Evolutionary conservation across 2,888 invertebrate species (phyloP).

Genomic region (Eupithecia pulchellata): DNA sequence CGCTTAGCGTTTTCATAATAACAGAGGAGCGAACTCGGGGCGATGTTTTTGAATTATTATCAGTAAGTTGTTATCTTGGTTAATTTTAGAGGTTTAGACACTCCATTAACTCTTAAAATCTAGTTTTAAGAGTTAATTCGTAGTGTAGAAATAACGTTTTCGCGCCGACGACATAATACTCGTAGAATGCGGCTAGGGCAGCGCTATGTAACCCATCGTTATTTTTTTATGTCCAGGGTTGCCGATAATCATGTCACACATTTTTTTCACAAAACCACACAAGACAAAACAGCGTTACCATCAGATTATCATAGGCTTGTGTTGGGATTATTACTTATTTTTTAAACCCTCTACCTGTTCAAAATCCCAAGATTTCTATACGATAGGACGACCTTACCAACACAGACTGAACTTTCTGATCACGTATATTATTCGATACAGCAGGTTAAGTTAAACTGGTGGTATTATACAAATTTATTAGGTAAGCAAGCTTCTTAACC

Average conservation of each 20-base stretch:
- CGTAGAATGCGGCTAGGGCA: neutral
- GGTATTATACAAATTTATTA: slow-evolving; percentile 76
- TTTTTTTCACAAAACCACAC: slow-evolving; percentile 83
- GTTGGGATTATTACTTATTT: slow-evolving; percentile 84
- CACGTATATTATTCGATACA: neutral
- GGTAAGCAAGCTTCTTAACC: slow-evolving; percentile 83
- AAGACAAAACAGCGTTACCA: slow-evolving; percentile 85
- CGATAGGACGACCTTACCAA: slow-evolving; percentile 68
- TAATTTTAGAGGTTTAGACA: no score
- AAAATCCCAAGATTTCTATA: slow-evolving; percentile 67
- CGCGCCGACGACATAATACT: no score
- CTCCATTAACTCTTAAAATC: no score
- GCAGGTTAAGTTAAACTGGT: slow-evolving; percentile 53
- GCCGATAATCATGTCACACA: slow-evolving; percentile 84
- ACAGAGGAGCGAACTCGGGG: no score
- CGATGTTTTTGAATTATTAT: no score
- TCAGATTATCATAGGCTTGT: slow-evolving; percentile 83
- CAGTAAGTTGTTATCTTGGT: no score
- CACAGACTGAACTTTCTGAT: slow-evolving; percentile 50
- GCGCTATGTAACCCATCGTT: slow-evolving; percentile 59
- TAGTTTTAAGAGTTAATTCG: no score
- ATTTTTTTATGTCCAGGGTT: slow-evolving; percentile 67
- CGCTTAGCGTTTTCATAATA: no score
- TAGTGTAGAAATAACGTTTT: no score
- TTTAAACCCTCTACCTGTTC: slow-evolving; percentile 79